Evolutionary conservation across 2,113 vertebrate genomes (phyloP).

Genomic region (Clarias magur): DNA sequence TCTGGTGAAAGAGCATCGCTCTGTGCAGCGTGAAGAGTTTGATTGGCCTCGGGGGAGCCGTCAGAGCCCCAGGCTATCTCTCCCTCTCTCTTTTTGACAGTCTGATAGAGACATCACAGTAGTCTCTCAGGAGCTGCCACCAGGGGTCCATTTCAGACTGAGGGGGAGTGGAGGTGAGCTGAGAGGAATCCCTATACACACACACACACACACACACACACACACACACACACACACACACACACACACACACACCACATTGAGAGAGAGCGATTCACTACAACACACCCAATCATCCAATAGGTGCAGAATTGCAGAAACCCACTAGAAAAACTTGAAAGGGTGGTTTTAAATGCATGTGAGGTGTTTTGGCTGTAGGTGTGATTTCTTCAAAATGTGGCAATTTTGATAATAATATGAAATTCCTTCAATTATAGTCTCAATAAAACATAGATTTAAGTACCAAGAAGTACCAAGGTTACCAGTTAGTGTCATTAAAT

Average conservation of each 20-base stretch:
- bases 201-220: constrained; percentile 69
- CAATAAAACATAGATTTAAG: neutral
- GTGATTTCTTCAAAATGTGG: constrained; percentile 18
- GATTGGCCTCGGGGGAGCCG: constrained; percentile 78
- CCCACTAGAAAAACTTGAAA: constrained; percentile 49
- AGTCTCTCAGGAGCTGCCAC: constrained; percentile 78
- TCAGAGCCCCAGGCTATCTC: constrained; percentile 77
- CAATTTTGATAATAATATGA: constrained; percentile 27
- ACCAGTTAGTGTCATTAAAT: neutral
- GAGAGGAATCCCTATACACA: constrained; percentile 72
- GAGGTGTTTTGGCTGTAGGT: constrained; percentile 40
- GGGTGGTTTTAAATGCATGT: constrained; percentile 40
- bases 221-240: constrained; percentile 69
- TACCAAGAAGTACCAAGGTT: neutral
- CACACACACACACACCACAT: constrained; percentile 69
- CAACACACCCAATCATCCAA: constrained; percentile 63
- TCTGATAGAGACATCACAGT: constrained; percentile 82
- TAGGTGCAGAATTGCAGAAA: constrained; percentile 68
- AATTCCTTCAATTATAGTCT: constrained; percentile 9
- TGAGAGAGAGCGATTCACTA: constrained; percentile 57
- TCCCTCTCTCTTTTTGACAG: constrained; percentile 70
- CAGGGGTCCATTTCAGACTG: constrained; percentile 79
- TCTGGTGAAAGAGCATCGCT: constrained; percentile 78
- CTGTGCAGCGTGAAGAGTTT: constrained; percentile 77
- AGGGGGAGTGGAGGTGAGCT: constrained; percentile 77